Percentiles rank a stretch among this genome's conserved stretches.
Evolutionary conservation across 2,797 vertebrate genomes (phyloP).

Genomic region (Schizopygopsis malacanthus): DNA sequence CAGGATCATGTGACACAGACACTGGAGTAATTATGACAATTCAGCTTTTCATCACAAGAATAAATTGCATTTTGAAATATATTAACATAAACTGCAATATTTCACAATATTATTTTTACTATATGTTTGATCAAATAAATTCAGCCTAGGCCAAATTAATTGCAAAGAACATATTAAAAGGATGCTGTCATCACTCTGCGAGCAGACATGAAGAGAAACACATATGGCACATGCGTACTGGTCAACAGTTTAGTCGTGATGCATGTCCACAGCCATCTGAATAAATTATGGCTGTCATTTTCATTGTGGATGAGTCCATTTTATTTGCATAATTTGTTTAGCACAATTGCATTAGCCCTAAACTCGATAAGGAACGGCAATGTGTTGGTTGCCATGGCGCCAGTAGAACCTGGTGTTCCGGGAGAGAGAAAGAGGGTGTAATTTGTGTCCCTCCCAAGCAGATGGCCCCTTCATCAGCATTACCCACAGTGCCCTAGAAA

Average conservation of each 20-base stretch:
- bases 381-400: constrained; percentile 73
- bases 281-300: constrained; percentile 53
- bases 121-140: not conserved
- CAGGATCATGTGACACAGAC: not conserved
- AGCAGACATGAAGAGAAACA: not conserved
- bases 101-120: not conserved
- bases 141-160: not conserved
- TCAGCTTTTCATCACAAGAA: not conserved
- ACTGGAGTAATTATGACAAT: not conserved
- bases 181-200: not conserved
- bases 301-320: constrained; percentile 70
- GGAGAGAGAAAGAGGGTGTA: constrained; percentile 40
- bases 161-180: constrained; percentile 5
- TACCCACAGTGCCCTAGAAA: constrained; percentile 48
- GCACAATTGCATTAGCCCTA: constrained; percentile 76
- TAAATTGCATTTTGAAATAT: constrained; percentile 9
- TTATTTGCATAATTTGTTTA: constrained; percentile 78
- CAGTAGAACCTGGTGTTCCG: constrained; percentile 62
- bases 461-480: constrained; percentile 46
- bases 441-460: constrained; percentile 54
- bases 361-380: constrained; percentile 73
- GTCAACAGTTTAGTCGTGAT: constrained; percentile 43
- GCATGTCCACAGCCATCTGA: constrained; percentile 25
- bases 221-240: constrained; percentile 10
- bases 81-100: not conserved